Base-by-base conservation (phyloP, 2,113 vertebrate genomes). In the Hemibagrus wyckioides region DNA sequence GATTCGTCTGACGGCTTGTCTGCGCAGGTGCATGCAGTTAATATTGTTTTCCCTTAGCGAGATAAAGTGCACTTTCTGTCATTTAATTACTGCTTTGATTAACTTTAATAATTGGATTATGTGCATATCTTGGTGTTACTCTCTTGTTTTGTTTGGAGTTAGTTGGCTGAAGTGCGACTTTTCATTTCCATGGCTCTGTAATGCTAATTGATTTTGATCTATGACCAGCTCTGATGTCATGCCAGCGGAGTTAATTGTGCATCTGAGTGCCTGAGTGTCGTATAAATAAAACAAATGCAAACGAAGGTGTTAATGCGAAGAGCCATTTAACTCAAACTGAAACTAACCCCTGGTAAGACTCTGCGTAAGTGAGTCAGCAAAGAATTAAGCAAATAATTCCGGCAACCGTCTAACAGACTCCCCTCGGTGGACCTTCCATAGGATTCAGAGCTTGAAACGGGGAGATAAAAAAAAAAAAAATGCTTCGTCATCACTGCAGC, bases 401-500 rank as follows among this genome's bases (percentile, higher is more conserved):
- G 71, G 41, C 44, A 59, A 36, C 15, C 69, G 33, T 71, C 48
- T 36, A 54, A 67, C 63, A 54, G 82, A 69, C 48, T 25, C 19
- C 30, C 48, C 25, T 44, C 39, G 48, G 84, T 30, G 73, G 28
- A 76, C 44, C 39, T 77, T 61, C 17, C 75, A 44, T 28, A 28
- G 79, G 15, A 85, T 84, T 28, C 28, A 21, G 36, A 59, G 56
- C 69, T 81, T 88, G 65, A 85, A 61, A 73, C 0, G 67, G 50
- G 36, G 52, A 48, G 79, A 59, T 52, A 67, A 80, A 85, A 88
- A 88, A 85, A 67, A 80, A 85, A 88, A 88, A 85, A 30, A 30
- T 85, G 87, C 76, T 88, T 85, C 63, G 87, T 85, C 87, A 88
- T 85, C 83, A 85, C 84, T 85, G 84, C 84, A 79, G 84, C 73